Evolutionary conservation across 1,140 invertebrate species (phyloP), one percentile per base, ranked within the genome.

Genomic region (Hycleus cichorii): DNA sequence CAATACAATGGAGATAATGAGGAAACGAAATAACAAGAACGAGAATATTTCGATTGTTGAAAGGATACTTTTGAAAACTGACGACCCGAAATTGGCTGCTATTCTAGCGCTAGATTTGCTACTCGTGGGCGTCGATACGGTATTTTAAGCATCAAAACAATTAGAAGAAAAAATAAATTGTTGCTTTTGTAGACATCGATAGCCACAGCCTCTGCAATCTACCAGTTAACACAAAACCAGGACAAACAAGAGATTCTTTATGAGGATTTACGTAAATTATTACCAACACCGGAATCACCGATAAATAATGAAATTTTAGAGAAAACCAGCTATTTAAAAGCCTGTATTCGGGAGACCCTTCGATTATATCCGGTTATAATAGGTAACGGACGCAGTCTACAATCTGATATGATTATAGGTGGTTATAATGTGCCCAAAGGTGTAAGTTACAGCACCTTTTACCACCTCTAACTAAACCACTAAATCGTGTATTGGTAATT

Each of bases 321-420:
- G 49, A 80, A 83, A 60, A 75, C 93, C 66, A 81, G 81, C 9
- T 95, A 91, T 69, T 76, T 95, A 27, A 88, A 88, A 72, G 91
- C 91, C 3, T 93, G 89, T 69, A 84, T 96, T 7, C 94, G 93
- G 72, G 93, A 96, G 80, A 87, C 89, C 3, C 80, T 95, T 62
- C 83, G 90, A 72, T 83, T 95, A 76, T 90, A 87, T 72, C 91
- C 92, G 7, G 90, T 93, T 9, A 90, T 93, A 25, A 84, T 93
- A 62, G 91, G 91, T 45, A 90, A 94, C 69, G 88, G 88, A 10
- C 79, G 93, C 61, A 86, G 86, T 63, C 79, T 91, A 57, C 86
- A 88, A 62, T 82, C 84, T 48, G 88, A 94, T 69, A 81, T 89
- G 1, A 75, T 89, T 25, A 84, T 96, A 60, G 82, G 82, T 53